Evolutionary conservation across 2,888 invertebrate genomes (phyloP), one percentile per base, ranked within the genome.

Genomic region (Creontiades dilutus): DNA sequence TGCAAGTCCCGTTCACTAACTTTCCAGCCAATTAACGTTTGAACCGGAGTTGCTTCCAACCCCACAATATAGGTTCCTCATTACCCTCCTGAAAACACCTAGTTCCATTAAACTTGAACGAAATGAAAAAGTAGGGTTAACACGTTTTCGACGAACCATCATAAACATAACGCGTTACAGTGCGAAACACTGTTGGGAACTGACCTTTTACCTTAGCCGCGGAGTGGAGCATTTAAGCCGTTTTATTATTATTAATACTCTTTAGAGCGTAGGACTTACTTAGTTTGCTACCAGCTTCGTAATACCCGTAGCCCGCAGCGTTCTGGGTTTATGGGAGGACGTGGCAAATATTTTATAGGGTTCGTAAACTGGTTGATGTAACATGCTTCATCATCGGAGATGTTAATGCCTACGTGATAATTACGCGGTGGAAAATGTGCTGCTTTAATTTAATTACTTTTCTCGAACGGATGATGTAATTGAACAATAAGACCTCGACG

Each of bases 11-110:
- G 46, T 76, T 27, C 68, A 27, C 68, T n/a, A 16, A 23, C 68
- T 68, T 78, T 78, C 78, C 78, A 78, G 37, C 78, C 78, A 78
- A 78, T 78, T 76, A 78, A 46, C 37, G 37, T 78, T 78, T 47
- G 19, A 78, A 78, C 78, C 78, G 9, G 37, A 78, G 78, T 16
- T 37, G 46, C 37, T 9, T 3, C 46, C 13, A 16, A 78, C 78
- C 5, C 78, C 19, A 78, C 78, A 7, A 14, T 76, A 37, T 37
- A 46, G 47, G 78, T 78, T 78, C 16, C 78, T 46, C 28, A 78
- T 78, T 78, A 78, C 37, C 37, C 46, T 47, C 46, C 19, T 27
- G 68, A 68, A 68, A 68, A 68, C 68, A 23, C 68, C 23, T 68
- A 23, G 5, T 68, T 2, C 23, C 68, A 19, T 68, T 23, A 68